Evolutionary conservation across 2,797 vertebrate genomes (phyloP).

Genomic region (Cynopterus sphinx): DNA sequence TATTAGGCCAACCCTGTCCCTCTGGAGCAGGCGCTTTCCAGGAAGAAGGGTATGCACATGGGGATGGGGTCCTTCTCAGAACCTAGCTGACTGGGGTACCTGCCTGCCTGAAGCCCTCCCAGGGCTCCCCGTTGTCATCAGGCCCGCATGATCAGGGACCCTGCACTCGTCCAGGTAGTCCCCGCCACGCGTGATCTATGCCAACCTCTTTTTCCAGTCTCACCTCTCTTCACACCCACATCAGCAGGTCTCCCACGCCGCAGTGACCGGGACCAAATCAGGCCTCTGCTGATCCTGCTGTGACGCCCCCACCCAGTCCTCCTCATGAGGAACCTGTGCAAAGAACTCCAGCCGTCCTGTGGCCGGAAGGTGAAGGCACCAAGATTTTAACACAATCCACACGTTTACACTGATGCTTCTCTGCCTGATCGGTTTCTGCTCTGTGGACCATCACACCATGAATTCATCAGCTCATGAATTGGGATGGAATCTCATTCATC

Average conservation of each 20-base stretch:
- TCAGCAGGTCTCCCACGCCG: no score
- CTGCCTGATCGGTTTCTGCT: not conserved
- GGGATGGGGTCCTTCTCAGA: not conserved
- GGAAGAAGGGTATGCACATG: not conserved
- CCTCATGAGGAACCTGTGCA: fast-evolving
- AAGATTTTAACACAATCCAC: no score
- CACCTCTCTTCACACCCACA: not conserved
- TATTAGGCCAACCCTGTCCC: not conserved
- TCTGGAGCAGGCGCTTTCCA: not conserved
- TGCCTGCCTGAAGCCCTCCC: not conserved
- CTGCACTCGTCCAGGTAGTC: not conserved
- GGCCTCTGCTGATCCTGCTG: not conserved
- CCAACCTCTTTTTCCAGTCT: not conserved
- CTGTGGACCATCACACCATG: not conserved
- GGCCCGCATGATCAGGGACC: not conserved
- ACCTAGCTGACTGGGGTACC: not conserved
- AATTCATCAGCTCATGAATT: not conserved
- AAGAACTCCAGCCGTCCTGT: not conserved
- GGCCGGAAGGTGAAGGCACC: not conserved
- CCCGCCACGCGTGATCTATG: not conserved
- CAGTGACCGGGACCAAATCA: not conserved
- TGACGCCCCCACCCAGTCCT: fast-evolving
- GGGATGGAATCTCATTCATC: not conserved
- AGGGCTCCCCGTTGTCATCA: not conserved
- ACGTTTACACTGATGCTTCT: not conserved